phyloP scores from a whole-genome alignment of 2,113 vertebrate genomes.

The Carlito syrichta region DNA sequence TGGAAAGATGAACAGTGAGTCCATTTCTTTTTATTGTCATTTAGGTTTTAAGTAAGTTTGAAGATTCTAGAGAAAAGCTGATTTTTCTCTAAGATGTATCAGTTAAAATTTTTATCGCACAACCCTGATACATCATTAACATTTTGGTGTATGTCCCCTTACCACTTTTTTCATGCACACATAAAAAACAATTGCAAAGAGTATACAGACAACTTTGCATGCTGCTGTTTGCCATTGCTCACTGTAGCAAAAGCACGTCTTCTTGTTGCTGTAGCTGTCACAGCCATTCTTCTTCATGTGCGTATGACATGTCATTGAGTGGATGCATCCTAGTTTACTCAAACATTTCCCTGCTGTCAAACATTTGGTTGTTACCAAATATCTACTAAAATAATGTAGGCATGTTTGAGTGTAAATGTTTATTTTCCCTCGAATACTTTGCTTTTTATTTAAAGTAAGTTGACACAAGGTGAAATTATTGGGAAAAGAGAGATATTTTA shows the following conservation, averaged over 20 bases:
- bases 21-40: neutral
- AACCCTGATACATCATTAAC: neutral
- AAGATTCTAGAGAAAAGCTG: neutral
- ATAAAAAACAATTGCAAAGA: neutral
- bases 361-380: neutral
- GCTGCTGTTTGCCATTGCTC: neutral
- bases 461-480: neutral
- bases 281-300: neutral
- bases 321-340: fast-evolving
- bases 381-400: neutral
- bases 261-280: neutral
- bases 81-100: neutral
- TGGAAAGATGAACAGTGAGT: neutral
- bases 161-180: neutral
- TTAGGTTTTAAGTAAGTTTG: neutral
- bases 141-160: neutral
- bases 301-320: fast-evolving
- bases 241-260: neutral
- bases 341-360: neutral
- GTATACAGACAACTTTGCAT: neutral
- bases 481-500: neutral
- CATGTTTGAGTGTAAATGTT: neutral
- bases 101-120: neutral
- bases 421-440: neutral
- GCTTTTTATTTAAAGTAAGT: neutral